These are phyloP conservation scores for Phoxinus dragarum DNA, from an alignment of 2,797 vertebrate genomes.

Conservation along the genomic window DNA sequence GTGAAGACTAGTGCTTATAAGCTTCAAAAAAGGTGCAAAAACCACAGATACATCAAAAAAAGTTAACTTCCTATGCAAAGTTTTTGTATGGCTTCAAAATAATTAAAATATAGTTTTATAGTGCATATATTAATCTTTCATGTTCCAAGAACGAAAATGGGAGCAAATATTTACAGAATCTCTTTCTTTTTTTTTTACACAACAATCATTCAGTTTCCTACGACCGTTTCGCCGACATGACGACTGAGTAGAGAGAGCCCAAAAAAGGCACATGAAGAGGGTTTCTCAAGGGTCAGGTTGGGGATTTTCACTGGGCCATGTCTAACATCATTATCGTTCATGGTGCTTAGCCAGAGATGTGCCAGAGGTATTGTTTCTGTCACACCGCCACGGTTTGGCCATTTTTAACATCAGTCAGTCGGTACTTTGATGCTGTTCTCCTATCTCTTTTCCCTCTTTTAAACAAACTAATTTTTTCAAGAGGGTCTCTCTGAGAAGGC, in stretches of 20 bases:
- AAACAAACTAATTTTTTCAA: slow-evolving; percentile 61
- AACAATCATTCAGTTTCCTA: background rate
- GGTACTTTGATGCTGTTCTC: slow-evolving; percentile 54
- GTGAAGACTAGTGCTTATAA: background rate
- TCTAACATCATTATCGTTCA: slow-evolving; percentile 50
- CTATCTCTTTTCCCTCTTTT: slow-evolving; percentile 52
- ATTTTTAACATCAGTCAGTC: slow-evolving; percentile 52
- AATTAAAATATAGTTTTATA: background rate
- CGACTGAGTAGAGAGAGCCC: slow-evolving; percentile 6
- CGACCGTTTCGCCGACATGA: background rate
- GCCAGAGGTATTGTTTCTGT: slow-evolving; percentile 48
- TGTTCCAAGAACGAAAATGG: background rate
- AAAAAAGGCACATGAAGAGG: slow-evolving; percentile 44
- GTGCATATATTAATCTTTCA: background rate
- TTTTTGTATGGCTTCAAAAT: background rate
- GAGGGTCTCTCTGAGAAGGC: slow-evolving; percentile 71
- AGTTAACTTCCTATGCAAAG: background rate
- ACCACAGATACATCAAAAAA: background rate
- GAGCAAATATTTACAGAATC: background rate
- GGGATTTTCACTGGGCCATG: slow-evolving; percentile 55
- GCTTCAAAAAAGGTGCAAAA: background rate
- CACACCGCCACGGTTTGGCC: slow-evolving; percentile 23
- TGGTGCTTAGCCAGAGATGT: slow-evolving; percentile 57
- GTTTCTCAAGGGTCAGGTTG: slow-evolving; percentile 51
- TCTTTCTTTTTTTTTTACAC: background rate